Base-by-base conservation (phyloP, 1,140 invertebrate species). In the Carposina sasakii region DNA sequence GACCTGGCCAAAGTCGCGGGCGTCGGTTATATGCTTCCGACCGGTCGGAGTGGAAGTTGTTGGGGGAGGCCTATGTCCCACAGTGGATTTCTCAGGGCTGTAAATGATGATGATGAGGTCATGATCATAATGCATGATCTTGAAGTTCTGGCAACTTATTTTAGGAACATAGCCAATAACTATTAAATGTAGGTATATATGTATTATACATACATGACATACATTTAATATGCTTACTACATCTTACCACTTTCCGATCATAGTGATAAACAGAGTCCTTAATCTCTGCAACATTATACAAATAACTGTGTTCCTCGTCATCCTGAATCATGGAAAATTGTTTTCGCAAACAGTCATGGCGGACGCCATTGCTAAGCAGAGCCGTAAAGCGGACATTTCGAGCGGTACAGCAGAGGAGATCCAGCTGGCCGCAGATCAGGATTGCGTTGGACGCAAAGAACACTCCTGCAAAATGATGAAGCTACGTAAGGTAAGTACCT, bases 391-490 rank as follows among this genome's bases (percentile, higher is more conserved):
- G 65, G 5, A 49, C 59, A 44, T 83, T 83, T 1, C 72, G 63
- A 0, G 78, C 42, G 20, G 66, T 67, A 42, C 76, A 81, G 41
- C 76, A 81, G 0, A 81, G 24, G 12, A 83, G 28, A 37, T 83
- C 79, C 3, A 81, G 26, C 40, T 83, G 79, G 1, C 79, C 79
- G 48, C 79, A 83, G 2, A 83, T 43, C 0, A 83, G 41, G 20
- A 83, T 78, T 1, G 73, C 61, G 40, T 74, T 71, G 3, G 67
- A 46, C 0, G 69, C 76, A 46, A 78, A 81, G 33, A 78, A 74
- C 30, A 78, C 75, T 12, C 78, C 78, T 82, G 46, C 0, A 53
- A 31, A 21, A 37, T 24, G 33, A n/a, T n/a, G n/a, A n/a, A n/a
- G n/a, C n/a, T n/a, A n/a, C n/a, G n/a, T n/a, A n/a, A n/a, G n/a